Conservation (phyloP, 2,113 vertebrate species). For the Oncorhynchus gorbuscha region DNA sequence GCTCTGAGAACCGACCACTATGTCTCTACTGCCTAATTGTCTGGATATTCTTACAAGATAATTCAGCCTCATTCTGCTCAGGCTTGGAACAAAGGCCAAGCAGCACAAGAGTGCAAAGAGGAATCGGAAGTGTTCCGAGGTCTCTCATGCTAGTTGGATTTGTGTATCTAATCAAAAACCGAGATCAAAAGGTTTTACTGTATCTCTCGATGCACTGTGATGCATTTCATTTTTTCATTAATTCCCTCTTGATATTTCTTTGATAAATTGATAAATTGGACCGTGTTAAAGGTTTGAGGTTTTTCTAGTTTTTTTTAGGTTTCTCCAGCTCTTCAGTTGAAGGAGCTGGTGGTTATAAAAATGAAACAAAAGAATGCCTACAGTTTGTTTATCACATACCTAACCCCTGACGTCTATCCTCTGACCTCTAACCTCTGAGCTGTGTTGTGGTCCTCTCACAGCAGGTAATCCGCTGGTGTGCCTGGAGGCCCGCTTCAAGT, state of each 20-base stretch:
- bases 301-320: too few species aligned
- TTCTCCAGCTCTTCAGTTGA: too few species aligned
- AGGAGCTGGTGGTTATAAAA: too few species aligned
- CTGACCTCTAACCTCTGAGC: constrained; percentile 2
- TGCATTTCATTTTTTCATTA: background rate
- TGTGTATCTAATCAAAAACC: background rate
- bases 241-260: too few species aligned
- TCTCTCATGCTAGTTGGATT: background rate
- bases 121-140: background rate
- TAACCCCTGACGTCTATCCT: constrained; percentile 27
- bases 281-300: background rate
- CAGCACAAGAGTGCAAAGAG: background rate
- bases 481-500: constrained; percentile 92
- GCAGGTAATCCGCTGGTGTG: constrained; percentile 92
- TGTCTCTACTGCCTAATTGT: constrained; percentile 61
- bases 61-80: constrained; percentile 46
- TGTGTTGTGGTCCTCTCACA: constrained; percentile 54
- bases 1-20: constrained; percentile 7
- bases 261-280: background rate
- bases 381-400: too few species aligned
- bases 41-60: constrained; percentile 62
- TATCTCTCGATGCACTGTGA: background rate
- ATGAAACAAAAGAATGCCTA: too few species aligned
- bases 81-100: constrained; percentile 32
- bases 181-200: too few species aligned